phyloP scores from a whole-genome alignment of 2,113 vertebrate genomes.

The Plestiodon gilberti region DNA sequence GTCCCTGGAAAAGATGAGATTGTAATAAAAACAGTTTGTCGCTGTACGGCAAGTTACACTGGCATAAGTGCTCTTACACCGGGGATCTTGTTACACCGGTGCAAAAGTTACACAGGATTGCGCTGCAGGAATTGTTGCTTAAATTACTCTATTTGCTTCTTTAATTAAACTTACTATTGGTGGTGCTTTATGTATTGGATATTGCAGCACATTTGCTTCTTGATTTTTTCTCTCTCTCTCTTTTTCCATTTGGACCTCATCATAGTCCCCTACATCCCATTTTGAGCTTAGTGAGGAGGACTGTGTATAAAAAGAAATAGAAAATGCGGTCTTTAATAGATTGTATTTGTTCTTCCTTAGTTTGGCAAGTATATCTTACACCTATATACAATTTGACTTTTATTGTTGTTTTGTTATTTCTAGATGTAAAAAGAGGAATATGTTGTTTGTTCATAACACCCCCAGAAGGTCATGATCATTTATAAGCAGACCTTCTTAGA shows the following conservation, averaged over 20 bases:
- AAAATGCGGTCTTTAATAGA: neutral
- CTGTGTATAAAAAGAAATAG: neutral
- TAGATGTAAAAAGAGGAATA: neutral
- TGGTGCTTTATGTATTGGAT: neutral
- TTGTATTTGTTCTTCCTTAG: neutral
- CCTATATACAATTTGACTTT: neutral
- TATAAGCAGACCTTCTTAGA: neutral
- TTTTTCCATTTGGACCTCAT: neutral
- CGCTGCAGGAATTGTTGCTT: neutral
- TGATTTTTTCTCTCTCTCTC: neutral
- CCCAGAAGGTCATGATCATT: neutral
- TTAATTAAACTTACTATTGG: neutral
- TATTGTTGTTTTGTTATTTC: neutral
- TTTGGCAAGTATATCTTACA: neutral
- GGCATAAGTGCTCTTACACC: too few species aligned
- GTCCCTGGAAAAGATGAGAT: neutral
- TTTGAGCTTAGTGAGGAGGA: neutral
- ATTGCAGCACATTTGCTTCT: neutral
- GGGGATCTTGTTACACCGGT: too few species aligned
- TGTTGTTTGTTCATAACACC: too few species aligned
- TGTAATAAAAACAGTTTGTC: too few species aligned
- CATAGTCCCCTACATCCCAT: neutral
- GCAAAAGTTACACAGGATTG: too few species aligned
- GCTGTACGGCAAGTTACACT: too few species aligned
- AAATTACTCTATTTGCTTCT: neutral